Base-by-base conservation (phyloP, 2,888 invertebrate genomes). In the Lithophane socia region DNA sequence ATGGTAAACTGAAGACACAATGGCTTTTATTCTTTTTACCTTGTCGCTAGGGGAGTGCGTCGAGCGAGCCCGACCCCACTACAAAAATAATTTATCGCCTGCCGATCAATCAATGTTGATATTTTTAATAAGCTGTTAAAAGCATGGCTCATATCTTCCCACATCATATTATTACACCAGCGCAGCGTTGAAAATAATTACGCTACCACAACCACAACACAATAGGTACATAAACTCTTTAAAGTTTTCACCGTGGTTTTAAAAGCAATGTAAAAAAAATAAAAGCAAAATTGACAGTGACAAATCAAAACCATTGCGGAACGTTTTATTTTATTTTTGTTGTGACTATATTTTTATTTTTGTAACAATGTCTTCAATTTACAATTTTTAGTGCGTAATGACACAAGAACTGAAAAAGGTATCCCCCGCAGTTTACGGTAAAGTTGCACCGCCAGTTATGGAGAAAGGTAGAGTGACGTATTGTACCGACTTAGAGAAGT, bases 401-500 rank as follows among this genome's bases (percentile, higher is more conserved):
- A 73, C 89, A 37, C 88, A 86, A 60, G 93, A 93, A 82, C 64
- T 80, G 0, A 93, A 89, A 81, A 93, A 92, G 81, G 56, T 86
- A 29, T 82, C 88, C n/a, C 86, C 90, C 66, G 80, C 83, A 42
- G 85, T 84, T 77, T 87, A 91, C 69, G 87, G 88, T 16, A 92
- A 91, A 89, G 42, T 84, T 63, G 82, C 80, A 29, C 85, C 90
- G 3, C 86, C 89, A 44, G 79, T 82, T 21, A 86, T 85, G 64
- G 93, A 94, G 72, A 94, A 92, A 83, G 87, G 90, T 47, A 91
- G 85, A 88, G 93, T 94, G 73, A 94, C 93, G 18, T 95, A 94
- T 87, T 98, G 98, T 90, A 98, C 98, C n/a, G 99, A 99, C 94
- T 97, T 99, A 91, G 99, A 99, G 91, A 99, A 99, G 94, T 99